Conservation (phyloP, 2,888 invertebrate species). For the Lasioglossum zephyrum region DNA sequence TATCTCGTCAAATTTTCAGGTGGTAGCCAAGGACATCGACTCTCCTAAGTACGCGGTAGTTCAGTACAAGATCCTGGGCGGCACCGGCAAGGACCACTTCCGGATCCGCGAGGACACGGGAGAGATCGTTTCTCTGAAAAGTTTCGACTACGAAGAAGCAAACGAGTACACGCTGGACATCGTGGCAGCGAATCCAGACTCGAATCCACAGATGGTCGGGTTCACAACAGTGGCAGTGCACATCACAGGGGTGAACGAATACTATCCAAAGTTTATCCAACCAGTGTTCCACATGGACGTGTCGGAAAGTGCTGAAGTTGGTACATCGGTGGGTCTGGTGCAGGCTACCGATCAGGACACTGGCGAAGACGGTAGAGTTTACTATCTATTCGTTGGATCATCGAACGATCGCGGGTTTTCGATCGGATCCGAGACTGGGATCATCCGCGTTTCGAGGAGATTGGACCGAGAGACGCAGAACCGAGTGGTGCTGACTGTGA, state of each 20-base stretch:
- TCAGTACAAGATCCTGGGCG: constrained; percentile 92
- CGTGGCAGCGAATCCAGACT: constrained; percentile 94
- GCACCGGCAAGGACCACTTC: constrained; percentile 91
- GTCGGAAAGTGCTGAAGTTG: constrained; percentile 95
- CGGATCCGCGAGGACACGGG: constrained; percentile 92
- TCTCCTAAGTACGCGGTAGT: constrained; percentile 94
- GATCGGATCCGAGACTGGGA: constrained; percentile 93
- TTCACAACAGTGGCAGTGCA: constrained; percentile 90
- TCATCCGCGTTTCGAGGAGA: constrained; percentile 92
- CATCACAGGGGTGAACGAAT: constrained; percentile 95
- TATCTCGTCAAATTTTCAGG: constrained; percentile 68
- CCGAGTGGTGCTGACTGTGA: constrained; percentile 94
- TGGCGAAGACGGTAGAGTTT: constrained; percentile 94
- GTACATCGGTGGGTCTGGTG: constrained; percentile 93
- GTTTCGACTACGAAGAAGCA: constrained; percentile 95
- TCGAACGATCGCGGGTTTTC: constrained; percentile 96
- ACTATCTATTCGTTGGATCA: constrained; percentile 96
- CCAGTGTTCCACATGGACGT: constrained; percentile 96
- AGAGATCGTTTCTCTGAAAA: constrained; percentile 89
- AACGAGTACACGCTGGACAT: constrained; percentile 90
- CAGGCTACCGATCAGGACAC: constrained; percentile 95
- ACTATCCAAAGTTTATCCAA: constrained; percentile 94
- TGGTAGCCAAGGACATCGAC: constrained; percentile 93
- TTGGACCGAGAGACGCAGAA: constrained; percentile 95
- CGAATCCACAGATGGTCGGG: constrained; percentile 89